Base-by-base conservation (phyloP, 2,888 invertebrate species). In the Odontocerum albicorne region DNA sequence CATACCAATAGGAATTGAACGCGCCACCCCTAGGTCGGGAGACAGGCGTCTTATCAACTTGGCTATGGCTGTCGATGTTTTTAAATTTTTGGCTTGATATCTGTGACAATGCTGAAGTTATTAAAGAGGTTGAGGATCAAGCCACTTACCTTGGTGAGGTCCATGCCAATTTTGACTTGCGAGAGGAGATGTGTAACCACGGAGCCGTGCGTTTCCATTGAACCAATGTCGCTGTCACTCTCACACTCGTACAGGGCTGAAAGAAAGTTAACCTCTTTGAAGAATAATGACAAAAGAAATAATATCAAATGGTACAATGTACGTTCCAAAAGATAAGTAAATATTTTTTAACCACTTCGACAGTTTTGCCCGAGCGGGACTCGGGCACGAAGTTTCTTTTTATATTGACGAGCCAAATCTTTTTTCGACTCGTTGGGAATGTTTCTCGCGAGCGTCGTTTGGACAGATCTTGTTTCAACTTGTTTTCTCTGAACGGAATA, bases 121-220 rank as follows among this genome's bases (percentile, higher is more conserved):
- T 10, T n/a, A 10, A 13, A n/a, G 1, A n/a, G 13, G 13, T 4
- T 1, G 6, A 17, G 13, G 16, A 21, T 15, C 36, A 2, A 21
- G n/a, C 10, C 3, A 10, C 32, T 39, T 49, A 83, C 84, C 82
- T 98, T 99, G 8, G 99, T 99, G 68, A 99, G 84, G 77, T 99
- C 99, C 99, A 99, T 99, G 60, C 98, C 98, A 67, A 98, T 96
- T 74, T 96, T 93, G 62, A 98, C 96, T 77, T 98, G 98, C 1
- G 96, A 96, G 63, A 99, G 77, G 45, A 99, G 84, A 74, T 99
- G 98, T 56, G 93, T 91, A 66, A 99, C 92, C 64, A 99, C 95
- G 42, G 96, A 96, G 47, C 98, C 98, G 72, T 99, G 97, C 67
- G 88, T 90, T 74, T 98, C 96, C 84, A 98, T 90, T 19, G 90